A percentile compares a stretch with the other conserved stretches of the same genome.
Conservation (phyloP, 23 tunicate genomes). For the Trididemnum miniatum region DNA sequence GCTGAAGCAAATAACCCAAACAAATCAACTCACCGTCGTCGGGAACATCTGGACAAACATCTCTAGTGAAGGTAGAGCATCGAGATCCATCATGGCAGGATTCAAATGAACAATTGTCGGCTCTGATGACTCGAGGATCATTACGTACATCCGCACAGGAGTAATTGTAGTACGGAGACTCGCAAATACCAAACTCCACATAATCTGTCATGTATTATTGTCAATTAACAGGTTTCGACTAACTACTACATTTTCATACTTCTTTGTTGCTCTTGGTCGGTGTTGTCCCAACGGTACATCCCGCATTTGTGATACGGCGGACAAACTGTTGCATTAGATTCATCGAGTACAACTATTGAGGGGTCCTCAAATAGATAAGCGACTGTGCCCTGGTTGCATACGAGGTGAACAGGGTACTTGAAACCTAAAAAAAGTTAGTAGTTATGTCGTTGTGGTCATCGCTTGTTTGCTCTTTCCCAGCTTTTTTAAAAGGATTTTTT, state of each 20-base stretch:
- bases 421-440: not conserved
- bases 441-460: too few relatives aligned
- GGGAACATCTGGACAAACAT: not conserved
- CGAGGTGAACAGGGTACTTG: not conserved
- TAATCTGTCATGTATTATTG: too few relatives aligned
- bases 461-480: too few relatives aligned
- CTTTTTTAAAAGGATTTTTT: too few relatives aligned
- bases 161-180: not conserved
- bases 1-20: not conserved
- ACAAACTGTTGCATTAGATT: not conserved
- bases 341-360: not conserved
- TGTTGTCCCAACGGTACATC: not conserved
- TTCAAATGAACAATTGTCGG: not conserved
- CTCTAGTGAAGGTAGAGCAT: not conserved
- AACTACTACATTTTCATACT: too few relatives aligned
- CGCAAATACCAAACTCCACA: slow-evolving; percentile 11
- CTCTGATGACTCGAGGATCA: not conserved
- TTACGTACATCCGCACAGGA: not conserved
- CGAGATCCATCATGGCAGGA: not conserved
- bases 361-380: slow-evolving; percentile 2
- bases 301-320: not conserved
- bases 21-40: slow-evolving; percentile 16
- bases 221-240: too few relatives aligned
- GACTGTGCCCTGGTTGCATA: slow-evolving; percentile 12
- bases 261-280: not conserved